Percentiles rank a stretch among this genome's conserved stretches.
Conservation (phyloP, 2,888 invertebrate species). For the Trissolcus japonicus region DNA sequence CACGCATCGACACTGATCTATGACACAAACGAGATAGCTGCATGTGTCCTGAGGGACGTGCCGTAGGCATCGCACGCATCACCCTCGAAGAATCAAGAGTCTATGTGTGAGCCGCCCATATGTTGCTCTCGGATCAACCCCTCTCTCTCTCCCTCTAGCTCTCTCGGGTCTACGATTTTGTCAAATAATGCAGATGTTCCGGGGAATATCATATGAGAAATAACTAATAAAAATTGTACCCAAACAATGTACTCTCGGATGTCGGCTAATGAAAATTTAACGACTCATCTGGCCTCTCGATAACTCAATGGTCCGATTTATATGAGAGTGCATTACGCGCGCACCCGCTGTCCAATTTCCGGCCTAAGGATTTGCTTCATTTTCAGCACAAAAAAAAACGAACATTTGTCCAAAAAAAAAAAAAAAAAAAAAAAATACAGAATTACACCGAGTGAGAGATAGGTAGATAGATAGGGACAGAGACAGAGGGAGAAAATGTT, state of each 20-base stretch:
- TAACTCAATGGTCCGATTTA: constrained; percentile 5
- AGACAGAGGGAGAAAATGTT: constrained; percentile 32
- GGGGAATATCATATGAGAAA: constrained; percentile 10
- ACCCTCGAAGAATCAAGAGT: constrained; percentile 57
- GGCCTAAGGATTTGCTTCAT: constrained; percentile 8
- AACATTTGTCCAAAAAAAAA: background rate
- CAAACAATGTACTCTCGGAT: constrained; percentile 35
- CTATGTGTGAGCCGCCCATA: constrained; percentile 46
- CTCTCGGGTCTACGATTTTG: background rate
- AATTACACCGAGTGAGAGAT: background rate
- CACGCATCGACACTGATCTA: constrained; percentile 57
- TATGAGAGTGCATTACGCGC: background rate
- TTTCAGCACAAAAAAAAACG: background rate
- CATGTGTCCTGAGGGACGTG: constrained; percentile 42
- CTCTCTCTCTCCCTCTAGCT: constrained; percentile 21
- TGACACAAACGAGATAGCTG: constrained; percentile 51
- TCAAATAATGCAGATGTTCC: constrained; percentile 41
- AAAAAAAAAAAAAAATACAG: background rate
- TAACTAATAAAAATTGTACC: constrained; percentile 21
- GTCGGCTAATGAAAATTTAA: constrained; percentile 44
- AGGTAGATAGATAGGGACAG: no score
- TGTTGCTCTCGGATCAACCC: constrained; percentile 51
- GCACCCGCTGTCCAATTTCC: background rate
- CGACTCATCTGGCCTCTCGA: constrained; percentile 30
- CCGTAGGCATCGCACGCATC: constrained; percentile 44